These are phyloP conservation scores for Conops quadrifasciatus DNA, from an alignment of 2,888 invertebrate genomes.

Conservation along the genomic window DNA sequence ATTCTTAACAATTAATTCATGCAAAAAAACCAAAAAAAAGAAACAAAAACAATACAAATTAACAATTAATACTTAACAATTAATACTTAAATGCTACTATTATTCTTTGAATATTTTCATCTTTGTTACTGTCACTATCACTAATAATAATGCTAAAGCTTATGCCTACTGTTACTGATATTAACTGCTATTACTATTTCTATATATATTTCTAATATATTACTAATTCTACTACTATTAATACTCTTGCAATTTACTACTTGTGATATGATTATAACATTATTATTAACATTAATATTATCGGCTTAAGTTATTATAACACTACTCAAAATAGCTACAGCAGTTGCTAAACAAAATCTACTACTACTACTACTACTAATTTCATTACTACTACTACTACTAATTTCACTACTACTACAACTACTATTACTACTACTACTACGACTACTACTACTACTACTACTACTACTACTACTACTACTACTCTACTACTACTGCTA, in stretches of 20 bases:
- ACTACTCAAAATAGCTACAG: no score
- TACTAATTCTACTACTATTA: no score
- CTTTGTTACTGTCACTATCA: neutral
- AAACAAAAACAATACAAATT: constrained; percentile 8
- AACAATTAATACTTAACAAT: no score
- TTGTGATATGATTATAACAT: no score
- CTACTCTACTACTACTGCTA: constrained; percentile 34
- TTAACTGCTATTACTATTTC: no score
- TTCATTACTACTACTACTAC: constrained; percentile 35
- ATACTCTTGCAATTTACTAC: no score
- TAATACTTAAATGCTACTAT: no score
- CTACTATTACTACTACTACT: constrained; percentile 30
- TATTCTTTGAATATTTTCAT: no score
- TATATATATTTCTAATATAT: no score
- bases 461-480: constrained; percentile 34
- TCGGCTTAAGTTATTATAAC: no score
- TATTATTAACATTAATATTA: no score
- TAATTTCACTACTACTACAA: constrained; percentile 23
- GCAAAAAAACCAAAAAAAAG: constrained; percentile 17
- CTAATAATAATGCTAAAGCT: constrained; percentile 24
- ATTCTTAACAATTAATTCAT: constrained; percentile 18
- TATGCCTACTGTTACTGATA: no score
- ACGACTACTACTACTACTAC: constrained; percentile 34
- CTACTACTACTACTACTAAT: constrained; percentile 48
- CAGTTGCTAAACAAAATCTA: constrained; percentile 18